A percentile compares a stretch with the other conserved stretches of the same genome.
These are phyloP conservation scores for Meda fulgida DNA, from an alignment of 2,797 vertebrate genomes.

Conservation along the genomic window DNA sequence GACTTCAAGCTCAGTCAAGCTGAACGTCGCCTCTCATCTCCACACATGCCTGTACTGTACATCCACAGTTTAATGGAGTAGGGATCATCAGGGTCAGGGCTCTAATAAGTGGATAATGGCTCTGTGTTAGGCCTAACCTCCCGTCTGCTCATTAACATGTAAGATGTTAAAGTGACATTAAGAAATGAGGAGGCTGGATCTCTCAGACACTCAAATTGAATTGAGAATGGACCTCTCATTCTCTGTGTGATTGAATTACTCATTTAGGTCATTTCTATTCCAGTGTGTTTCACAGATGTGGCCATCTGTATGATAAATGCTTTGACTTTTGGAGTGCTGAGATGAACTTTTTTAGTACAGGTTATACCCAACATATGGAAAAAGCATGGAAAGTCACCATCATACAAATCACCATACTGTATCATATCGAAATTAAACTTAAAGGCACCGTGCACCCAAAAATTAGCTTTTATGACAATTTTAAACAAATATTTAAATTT, in stretches of 20 bases:
- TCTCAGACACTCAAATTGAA: conserved; percentile 64
- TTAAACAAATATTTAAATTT: neutral
- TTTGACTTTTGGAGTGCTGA: conserved; percentile 20
- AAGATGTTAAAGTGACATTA: conserved; percentile 71
- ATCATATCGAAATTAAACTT: neutral
- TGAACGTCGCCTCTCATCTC: conserved; percentile 74
- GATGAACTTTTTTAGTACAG: conserved; percentile 17
- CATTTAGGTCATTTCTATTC: conserved; percentile 53
- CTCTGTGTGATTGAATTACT: conserved; percentile 57
- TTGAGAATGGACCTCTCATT: conserved; percentile 66
- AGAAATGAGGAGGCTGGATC: conserved; percentile 65
- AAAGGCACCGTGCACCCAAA: neutral
- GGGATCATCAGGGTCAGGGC: conserved; percentile 75
- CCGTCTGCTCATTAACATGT: conserved; percentile 67
- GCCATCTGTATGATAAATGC: conserved; percentile 18
- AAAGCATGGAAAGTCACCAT: neutral
- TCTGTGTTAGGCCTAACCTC: conserved; percentile 71
- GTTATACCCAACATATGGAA: conserved; percentile 11
- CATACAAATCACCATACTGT: neutral
- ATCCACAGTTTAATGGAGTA: conserved; percentile 74
- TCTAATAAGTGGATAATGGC: conserved; percentile 75
- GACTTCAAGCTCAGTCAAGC: conserved; percentile 81
- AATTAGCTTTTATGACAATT: neutral
- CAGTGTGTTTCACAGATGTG: conserved; percentile 33
- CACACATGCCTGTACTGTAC: conserved; percentile 58